phyloP scores from a whole-genome alignment of 2,888 invertebrate genomes.

The Andrena flavipes region DNA sequence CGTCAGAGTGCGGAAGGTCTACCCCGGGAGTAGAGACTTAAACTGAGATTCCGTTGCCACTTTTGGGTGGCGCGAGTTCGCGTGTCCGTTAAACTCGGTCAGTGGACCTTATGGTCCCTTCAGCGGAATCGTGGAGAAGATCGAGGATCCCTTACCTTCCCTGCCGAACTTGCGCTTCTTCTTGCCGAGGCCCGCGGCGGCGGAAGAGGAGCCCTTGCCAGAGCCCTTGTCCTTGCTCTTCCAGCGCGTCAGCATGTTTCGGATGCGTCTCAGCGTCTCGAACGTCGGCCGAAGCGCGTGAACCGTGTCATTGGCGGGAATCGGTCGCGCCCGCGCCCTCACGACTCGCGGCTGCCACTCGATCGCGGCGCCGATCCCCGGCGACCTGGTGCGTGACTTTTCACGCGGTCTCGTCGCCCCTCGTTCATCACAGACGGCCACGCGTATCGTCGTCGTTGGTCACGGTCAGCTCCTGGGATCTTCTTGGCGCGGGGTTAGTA shows the following conservation, averaged over 20 bases:
- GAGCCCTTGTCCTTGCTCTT: conserved; percentile 93
- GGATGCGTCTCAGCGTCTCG: conserved; percentile 68
- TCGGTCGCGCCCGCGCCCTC: conserved; percentile 35
- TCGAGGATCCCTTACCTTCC: conserved; percentile 86
- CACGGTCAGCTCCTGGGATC: neutral
- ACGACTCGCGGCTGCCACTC: conserved; percentile 23
- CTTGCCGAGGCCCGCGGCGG: conserved; percentile 87
- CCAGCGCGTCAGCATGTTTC: conserved; percentile 92
- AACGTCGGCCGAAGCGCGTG: conserved; percentile 41
- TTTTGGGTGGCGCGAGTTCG: no score
- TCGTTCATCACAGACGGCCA: conserved; percentile 60
- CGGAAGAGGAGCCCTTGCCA: conserved; percentile 87
- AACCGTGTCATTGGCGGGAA: conserved; percentile 20
- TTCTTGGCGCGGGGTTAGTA: neutral
- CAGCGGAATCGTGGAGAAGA: no score
- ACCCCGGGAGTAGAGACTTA: no score
- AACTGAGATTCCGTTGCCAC: no score
- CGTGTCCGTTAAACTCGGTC: no score
- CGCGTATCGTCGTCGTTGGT: conserved; percentile 15
- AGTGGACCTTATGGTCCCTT: no score
- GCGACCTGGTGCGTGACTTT: conserved; percentile 34
- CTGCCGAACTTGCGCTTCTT: conserved; percentile 93
- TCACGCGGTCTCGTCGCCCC: conserved; percentile 42
- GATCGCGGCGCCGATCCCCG: conserved; percentile 30
- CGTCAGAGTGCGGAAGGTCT: no score